These are phyloP conservation scores for Nyctereutes procyonoides DNA, from an alignment of 2,113 vertebrate genomes.

Conservation along the genomic window DNA sequence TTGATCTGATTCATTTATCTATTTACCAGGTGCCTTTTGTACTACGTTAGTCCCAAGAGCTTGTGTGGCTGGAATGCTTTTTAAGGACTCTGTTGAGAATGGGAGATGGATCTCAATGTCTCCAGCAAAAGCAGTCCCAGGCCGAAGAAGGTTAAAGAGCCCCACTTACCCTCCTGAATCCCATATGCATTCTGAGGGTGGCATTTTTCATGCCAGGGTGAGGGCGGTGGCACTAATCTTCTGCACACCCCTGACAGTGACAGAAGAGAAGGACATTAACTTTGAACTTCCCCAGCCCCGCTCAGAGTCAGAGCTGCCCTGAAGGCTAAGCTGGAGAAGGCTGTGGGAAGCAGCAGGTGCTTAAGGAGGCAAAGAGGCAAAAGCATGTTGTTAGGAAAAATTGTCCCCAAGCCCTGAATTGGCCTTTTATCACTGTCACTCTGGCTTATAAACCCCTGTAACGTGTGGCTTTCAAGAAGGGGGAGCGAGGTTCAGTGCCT, in stretches of 20 bases:
- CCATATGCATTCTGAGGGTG: not conserved
- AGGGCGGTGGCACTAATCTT: not conserved
- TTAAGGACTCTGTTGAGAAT: not conserved
- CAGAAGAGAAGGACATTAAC: not conserved
- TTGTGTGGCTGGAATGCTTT: not conserved
- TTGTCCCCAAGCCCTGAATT: slow-evolving; percentile 56
- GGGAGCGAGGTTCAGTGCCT: not conserved
- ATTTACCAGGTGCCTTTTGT: not conserved
- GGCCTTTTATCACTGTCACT: slow-evolving; percentile 67
- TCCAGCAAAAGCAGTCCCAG: not conserved
- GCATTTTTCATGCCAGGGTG: not conserved
- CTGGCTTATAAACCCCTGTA: slow-evolving; percentile 64
- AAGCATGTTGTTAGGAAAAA: slow-evolving; percentile 76
- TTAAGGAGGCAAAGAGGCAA: slow-evolving; percentile 70
- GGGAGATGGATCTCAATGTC: not conserved
- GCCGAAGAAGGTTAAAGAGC: not conserved
- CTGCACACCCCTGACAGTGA: not conserved
- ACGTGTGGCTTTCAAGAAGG: slow-evolving; percentile 48
- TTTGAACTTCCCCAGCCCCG: slow-evolving; percentile 53
- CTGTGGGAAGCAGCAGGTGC: slow-evolving; percentile 58
- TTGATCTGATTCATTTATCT: not conserved
- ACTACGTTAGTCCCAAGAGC: not conserved
- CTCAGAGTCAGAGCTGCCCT: slow-evolving; percentile 2
- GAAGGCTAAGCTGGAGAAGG: not conserved
- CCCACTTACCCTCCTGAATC: not conserved